These are phyloP conservation scores for Colossoma macropomum DNA, from an alignment of 2,113 vertebrate genomes.

Conservation along the genomic window DNA sequence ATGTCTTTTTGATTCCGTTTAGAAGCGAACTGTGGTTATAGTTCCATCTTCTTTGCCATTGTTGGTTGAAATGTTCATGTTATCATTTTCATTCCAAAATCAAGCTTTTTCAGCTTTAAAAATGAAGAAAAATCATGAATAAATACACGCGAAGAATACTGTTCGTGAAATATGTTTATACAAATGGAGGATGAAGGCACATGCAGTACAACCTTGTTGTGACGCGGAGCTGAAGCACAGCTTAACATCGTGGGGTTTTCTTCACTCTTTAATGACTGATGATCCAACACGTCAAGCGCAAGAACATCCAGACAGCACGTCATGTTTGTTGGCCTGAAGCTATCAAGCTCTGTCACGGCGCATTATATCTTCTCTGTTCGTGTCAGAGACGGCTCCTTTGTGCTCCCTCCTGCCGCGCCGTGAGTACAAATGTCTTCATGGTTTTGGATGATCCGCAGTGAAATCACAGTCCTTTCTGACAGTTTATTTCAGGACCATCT, in stretches of 20 bases:
- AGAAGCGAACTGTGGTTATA: no score
- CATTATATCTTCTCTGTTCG: slow-evolving; percentile 1
- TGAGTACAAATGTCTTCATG: neutral
- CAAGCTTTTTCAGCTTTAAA: neutral
- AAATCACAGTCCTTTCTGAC: neutral
- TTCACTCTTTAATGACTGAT: neutral
- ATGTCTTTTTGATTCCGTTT: no score
- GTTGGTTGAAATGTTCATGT: no score
- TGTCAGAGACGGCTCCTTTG: neutral
- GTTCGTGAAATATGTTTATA: neutral
- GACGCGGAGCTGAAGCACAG: neutral
- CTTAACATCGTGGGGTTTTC: neutral
- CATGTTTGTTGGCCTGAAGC: neutral
- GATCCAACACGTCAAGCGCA: neutral
- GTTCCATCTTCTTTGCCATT: no score
- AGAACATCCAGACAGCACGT: neutral
- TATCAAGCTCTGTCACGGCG: neutral
- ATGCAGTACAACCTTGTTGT: neutral
- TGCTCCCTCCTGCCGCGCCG: neutral
- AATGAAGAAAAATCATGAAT: neutral
- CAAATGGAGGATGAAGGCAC: neutral
- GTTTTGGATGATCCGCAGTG: neutral
- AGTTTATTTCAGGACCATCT: neutral
- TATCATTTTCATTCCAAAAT: no score
- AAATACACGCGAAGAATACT: neutral